Evolutionary conservation across 2,113 vertebrate genomes (phyloP).

Genomic region (Myodes glareolus): DNA sequence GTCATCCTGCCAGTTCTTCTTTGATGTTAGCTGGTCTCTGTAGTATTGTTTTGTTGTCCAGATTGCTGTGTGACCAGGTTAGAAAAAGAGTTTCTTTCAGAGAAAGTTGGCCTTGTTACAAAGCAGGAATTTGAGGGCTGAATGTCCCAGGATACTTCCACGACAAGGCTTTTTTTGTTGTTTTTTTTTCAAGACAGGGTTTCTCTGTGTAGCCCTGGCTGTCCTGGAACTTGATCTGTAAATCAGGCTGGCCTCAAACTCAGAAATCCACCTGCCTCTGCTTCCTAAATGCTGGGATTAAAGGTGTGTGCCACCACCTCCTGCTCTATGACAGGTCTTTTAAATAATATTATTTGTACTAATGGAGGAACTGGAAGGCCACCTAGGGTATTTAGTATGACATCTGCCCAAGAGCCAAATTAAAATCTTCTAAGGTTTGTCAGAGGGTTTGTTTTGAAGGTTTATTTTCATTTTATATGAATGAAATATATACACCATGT

Average conservation of each 20-base stretch:
- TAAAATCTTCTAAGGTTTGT: constrained; percentile 25
- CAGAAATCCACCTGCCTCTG: background rate
- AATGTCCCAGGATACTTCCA: constrained; percentile 13
- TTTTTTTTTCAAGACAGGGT: background rate
- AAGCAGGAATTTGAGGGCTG: constrained; percentile 38
- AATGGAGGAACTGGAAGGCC: background rate
- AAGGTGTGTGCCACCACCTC: background rate
- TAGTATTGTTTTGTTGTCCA: constrained; percentile 67
- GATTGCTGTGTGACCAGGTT: constrained; percentile 70
- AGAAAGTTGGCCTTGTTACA: constrained; percentile 59
- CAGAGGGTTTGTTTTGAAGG: background rate
- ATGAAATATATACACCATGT: background rate
- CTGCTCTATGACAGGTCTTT: constrained; percentile 13
- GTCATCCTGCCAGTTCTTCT: constrained; percentile 66
- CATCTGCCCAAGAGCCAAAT: constrained; percentile 23
- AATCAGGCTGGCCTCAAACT: background rate
- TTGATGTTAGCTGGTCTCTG: constrained; percentile 60
- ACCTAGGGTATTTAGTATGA: background rate
- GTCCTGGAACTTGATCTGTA: background rate
- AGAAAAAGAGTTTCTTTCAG: constrained; percentile 76
- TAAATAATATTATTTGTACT: constrained; percentile 54
- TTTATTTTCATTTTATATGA: background rate
- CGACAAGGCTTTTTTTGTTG: background rate
- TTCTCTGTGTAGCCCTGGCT: background rate
- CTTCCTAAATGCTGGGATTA: background rate